Conservation (phyloP, 2,888 invertebrate species). For the Cacoxenus indagator region DNA sequence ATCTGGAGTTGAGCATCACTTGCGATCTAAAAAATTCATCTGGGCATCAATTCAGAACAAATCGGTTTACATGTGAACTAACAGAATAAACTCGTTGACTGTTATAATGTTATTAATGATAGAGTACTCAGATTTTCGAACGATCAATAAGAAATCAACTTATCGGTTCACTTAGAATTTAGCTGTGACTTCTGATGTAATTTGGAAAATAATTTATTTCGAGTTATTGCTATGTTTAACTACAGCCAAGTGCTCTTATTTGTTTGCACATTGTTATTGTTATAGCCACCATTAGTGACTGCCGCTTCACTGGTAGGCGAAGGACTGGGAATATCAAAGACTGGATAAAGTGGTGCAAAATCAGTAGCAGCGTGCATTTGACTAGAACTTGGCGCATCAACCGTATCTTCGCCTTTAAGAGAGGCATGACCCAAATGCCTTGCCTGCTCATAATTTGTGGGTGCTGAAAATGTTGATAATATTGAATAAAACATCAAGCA, state of each 20-base stretch:
- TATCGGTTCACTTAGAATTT: no score
- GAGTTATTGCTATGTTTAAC: no score
- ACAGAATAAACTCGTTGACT: no score
- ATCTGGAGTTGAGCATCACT: no score
- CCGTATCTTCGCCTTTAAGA: constrained; percentile 32
- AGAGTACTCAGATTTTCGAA: no score
- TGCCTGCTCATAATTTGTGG: constrained; percentile 65
- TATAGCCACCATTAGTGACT: constrained; percentile 18
- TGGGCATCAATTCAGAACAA: no score
- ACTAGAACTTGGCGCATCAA: constrained; percentile 23
- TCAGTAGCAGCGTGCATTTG: constrained; percentile 33
- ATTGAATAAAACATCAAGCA: not conserved
- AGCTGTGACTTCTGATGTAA: no score
- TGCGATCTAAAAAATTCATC: no score
- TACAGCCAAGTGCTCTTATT: constrained; percentile 51
- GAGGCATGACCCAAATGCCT: constrained; percentile 50
- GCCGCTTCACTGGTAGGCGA: not conserved
- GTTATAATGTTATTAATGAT: no score
- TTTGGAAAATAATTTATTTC: no score
- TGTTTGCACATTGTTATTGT: constrained; percentile 33
- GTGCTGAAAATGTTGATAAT: constrained; percentile 45
- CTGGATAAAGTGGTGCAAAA: constrained; percentile 61
- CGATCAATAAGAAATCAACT: no score
- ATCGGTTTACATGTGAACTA: no score
- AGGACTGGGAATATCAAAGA: constrained; percentile 54